Evolutionary conservation across 35 echinoderm and acorn worm genomes (phyloP).

Genomic region (Apostichopus californicus): DNA sequence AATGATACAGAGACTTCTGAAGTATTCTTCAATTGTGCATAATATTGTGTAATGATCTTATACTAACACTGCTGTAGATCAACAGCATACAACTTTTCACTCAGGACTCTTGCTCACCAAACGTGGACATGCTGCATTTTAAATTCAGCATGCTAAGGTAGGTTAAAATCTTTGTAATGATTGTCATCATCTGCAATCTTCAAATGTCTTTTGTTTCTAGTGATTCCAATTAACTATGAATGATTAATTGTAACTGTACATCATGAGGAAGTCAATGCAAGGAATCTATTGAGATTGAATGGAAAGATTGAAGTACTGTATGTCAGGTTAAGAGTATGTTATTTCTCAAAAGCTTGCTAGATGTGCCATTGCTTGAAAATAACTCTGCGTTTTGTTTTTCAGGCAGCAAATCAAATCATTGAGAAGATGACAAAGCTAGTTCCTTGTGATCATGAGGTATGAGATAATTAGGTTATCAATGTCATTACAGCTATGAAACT

Average conservation of each 20-base stretch:
- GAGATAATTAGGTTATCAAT: not conserved
- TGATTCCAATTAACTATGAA: not conserved
- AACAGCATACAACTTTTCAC: too few relatives aligned
- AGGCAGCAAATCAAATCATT: slow-evolving; percentile 91
- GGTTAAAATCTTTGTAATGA: not conserved
- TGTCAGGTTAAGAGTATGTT: too few relatives aligned
- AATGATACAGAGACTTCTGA: too few relatives aligned
- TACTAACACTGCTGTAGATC: too few relatives aligned
- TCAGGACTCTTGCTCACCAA: too few relatives aligned
- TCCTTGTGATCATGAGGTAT: slow-evolving; percentile 99
- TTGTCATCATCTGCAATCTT: not conserved
- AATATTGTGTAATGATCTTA: too few relatives aligned
- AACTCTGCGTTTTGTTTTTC: not conserved
- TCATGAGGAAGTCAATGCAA: not conserved
- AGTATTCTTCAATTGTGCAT: too few relatives aligned
- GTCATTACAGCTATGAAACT: not conserved
- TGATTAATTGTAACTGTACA: not conserved
- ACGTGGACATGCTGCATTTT: too few relatives aligned
- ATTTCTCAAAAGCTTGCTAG: too few relatives aligned
- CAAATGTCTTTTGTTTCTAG: not conserved
- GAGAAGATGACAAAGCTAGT: slow-evolving; percentile 93
- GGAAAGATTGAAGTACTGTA: too few relatives aligned
- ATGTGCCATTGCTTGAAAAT: too few relatives aligned
- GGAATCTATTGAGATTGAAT: too few relatives aligned
- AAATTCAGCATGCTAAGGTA: not conserved